These are phyloP conservation scores for Orientallactaga bullata DNA, from an alignment of 2,113 vertebrate species.

Conservation along the genomic window DNA sequence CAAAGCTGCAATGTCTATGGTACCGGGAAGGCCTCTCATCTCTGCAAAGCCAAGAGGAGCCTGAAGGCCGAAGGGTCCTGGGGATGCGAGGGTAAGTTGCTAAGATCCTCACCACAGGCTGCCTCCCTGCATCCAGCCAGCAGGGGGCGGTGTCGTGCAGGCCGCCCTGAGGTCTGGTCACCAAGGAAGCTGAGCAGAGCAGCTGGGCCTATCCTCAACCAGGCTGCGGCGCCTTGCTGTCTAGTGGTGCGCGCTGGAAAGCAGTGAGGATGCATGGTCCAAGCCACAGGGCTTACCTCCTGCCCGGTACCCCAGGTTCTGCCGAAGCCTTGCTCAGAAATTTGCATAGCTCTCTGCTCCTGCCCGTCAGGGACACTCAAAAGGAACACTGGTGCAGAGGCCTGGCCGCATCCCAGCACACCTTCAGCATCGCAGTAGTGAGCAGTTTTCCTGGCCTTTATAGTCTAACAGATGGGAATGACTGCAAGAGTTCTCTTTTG, in stretches of 20 bases:
- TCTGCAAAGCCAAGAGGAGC: neutral
- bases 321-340: too few species aligned
- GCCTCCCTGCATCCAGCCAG: neutral
- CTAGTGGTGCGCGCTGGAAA: too few species aligned
- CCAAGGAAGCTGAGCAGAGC: neutral
- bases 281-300: too few species aligned
- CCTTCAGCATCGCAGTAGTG: neutral
- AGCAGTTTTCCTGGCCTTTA: too few species aligned
- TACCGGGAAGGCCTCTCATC: neutral
- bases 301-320: too few species aligned
- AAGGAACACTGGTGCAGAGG: too few species aligned
- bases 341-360: too few species aligned
- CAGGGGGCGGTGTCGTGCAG: neutral
- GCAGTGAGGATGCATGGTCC: too few species aligned
- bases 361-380: too few species aligned
- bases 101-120: too few species aligned
- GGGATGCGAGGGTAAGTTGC: accelerated
- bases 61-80: neutral
- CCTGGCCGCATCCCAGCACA: neutral
- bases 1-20: neutral
- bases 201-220: too few species aligned
- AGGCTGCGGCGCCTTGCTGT: too few species aligned
- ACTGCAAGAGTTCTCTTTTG: neutral
- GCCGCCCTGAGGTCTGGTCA: neutral
- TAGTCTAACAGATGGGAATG: neutral